These are phyloP conservation scores for Upupa epops DNA, from an alignment of 2,113 vertebrate genomes.

Conservation along the genomic window DNA sequence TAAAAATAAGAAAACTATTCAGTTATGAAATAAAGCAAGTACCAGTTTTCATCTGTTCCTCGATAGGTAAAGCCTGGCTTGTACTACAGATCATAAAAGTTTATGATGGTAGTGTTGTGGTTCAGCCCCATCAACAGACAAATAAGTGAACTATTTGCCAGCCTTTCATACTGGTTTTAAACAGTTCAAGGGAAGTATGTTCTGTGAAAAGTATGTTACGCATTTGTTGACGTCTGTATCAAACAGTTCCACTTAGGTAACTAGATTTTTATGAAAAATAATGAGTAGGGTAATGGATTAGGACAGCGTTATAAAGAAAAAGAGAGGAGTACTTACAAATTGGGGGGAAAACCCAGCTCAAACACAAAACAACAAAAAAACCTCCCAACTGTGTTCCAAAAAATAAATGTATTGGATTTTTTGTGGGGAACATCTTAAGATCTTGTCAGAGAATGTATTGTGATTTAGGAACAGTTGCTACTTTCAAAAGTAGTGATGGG, in stretches of 20 bases:
- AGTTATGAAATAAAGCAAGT: background rate
- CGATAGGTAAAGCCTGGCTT: background rate
- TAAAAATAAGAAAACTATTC: background rate
- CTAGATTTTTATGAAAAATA: background rate
- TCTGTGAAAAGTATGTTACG: background rate
- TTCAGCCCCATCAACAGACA: background rate
- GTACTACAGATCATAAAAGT: background rate
- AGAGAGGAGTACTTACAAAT: background rate
- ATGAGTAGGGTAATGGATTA: background rate
- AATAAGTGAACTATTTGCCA: background rate
- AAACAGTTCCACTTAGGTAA: background rate
- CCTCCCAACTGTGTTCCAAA: background rate
- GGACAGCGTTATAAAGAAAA: background rate
- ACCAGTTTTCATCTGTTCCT: background rate
- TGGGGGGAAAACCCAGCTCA: rapidly evolving
- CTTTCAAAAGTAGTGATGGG: background rate
- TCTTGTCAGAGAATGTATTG: background rate
- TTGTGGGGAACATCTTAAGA: background rate
- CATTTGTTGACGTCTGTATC: background rate
- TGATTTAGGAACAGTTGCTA: background rate
- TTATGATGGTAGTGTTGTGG: background rate
- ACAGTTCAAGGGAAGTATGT: background rate
- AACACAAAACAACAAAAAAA: background rate
- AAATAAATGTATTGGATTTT: background rate
- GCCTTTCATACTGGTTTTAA: background rate